A percentile compares a stretch with the other conserved stretches of the same genome.
phyloP scores from a whole-genome alignment of 2,797 vertebrate genomes.

The Poecilia picta region DNA sequence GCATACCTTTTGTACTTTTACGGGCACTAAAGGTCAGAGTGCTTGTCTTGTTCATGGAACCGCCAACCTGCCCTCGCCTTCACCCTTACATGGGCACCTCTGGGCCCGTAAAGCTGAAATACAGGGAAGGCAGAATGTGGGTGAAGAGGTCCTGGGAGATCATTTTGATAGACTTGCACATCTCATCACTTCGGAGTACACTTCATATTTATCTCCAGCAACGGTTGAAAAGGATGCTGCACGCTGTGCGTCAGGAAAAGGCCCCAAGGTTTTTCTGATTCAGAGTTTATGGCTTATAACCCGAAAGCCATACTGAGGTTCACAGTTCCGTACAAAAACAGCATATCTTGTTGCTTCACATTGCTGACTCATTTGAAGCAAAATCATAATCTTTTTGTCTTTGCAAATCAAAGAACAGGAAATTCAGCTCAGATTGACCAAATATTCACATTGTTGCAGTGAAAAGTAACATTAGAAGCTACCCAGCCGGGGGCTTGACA shows the following conservation, averaged over 20 bases:
- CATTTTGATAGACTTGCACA: slow-evolving; percentile 68
- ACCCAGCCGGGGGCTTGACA: slow-evolving; percentile 52
- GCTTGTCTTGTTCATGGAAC: slow-evolving; percentile 67
- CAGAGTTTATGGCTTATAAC: slow-evolving; percentile 66
- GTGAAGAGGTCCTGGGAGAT: slow-evolving; percentile 18
- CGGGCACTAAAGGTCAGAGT: slow-evolving; percentile 71
- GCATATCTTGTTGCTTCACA: slow-evolving; percentile 17
- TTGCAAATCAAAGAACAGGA: slow-evolving; percentile 6
- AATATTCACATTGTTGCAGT: slow-evolving; percentile 33
- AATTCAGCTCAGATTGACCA: slow-evolving; percentile 11
- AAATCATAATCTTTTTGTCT: slow-evolving; percentile 43
- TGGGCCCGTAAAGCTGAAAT: slow-evolving; percentile 74
- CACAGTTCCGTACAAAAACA: slow-evolving; percentile 31
- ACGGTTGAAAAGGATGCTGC: slow-evolving; percentile 59
- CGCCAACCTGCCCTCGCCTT: slow-evolving; percentile 70
- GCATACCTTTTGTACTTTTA: slow-evolving; percentile 72
- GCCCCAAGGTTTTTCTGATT: slow-evolving; percentile 59
- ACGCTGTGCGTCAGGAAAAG: slow-evolving; percentile 58
- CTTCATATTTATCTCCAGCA: slow-evolving; percentile 47
- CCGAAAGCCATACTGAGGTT: slow-evolving; percentile 45
- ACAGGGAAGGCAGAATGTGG: slow-evolving; percentile 27
- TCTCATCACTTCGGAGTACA: slow-evolving; percentile 69
- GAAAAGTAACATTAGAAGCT: slow-evolving; percentile 56
- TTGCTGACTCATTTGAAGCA: slow-evolving; percentile 34
- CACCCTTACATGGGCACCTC: slow-evolving; percentile 73